A percentile compares a stretch with the other conserved stretches of the same genome.
These are phyloP conservation scores for Rhamnusium bicolor DNA, from an alignment of 2,888 invertebrate genomes.

Conservation along the genomic window DNA sequence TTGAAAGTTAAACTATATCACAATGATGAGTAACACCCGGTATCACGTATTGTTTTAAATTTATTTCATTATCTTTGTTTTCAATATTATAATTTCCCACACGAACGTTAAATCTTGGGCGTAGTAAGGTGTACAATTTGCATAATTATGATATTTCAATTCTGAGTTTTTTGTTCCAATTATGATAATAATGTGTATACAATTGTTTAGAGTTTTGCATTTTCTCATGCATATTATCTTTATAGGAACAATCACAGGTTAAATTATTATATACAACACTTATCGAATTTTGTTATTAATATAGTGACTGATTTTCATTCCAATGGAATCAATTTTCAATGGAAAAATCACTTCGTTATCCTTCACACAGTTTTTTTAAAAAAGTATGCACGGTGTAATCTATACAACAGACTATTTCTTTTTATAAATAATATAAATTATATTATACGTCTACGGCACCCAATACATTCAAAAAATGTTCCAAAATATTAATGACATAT, in stretches of 20 bases:
- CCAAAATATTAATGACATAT: no score
- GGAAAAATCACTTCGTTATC: no score
- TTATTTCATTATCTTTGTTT: not conserved
- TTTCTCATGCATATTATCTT: not conserved
- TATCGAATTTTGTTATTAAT: not conserved
- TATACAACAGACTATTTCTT: no score
- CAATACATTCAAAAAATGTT: no score
- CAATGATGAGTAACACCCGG: no score
- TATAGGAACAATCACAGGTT: not conserved
- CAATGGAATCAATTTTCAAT: no score
- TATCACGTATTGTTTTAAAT: not conserved
- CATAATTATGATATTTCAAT: not conserved
- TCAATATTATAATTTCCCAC: slow-evolving; percentile 1
- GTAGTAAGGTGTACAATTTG: slow-evolving; percentile 22
- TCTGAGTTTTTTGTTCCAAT: slow-evolving; percentile 12
- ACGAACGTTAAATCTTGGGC: not conserved
- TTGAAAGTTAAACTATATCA: no score
- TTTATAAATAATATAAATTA: no score
- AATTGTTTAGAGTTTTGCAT: not conserved
- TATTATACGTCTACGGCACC: no score
- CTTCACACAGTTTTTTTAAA: no score
- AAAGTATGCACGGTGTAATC: no score
- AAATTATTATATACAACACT: not conserved
- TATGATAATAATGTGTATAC: not conserved
- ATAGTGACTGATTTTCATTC: not conserved